Conservation (phyloP, 2,797 vertebrate genomes). For the Phalanger gymnotis region DNA sequence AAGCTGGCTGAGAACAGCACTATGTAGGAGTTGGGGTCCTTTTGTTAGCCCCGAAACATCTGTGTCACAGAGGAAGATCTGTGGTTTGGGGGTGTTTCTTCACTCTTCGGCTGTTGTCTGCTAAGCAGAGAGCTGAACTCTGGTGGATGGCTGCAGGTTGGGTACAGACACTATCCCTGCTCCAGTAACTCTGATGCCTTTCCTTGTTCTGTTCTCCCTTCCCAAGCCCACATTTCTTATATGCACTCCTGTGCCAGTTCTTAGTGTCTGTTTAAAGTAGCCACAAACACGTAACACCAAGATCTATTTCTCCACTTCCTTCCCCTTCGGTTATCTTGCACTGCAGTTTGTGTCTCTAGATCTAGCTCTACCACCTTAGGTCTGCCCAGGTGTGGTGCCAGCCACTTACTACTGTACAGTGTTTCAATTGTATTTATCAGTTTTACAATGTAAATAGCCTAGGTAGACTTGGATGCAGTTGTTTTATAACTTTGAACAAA, state of each 20-base stretch:
- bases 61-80: not conserved
- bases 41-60: not conserved
- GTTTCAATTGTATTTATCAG: not conserved
- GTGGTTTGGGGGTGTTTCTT: not conserved
- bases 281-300: not conserved
- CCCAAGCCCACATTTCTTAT: not conserved
- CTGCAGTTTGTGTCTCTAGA: not conserved
- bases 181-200: not conserved
- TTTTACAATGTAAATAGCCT: conserved; percentile 56
- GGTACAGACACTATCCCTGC: not conserved
- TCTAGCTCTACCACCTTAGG: not conserved
- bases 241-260: not conserved
- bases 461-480: not conserved
- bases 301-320: not conserved
- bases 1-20: conserved; percentile 1
- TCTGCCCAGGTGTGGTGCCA: not conserved
- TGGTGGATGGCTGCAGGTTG: not conserved
- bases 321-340: not conserved
- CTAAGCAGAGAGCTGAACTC: not conserved
- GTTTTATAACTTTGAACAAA: conserved; percentile 71
- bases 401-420: not conserved
- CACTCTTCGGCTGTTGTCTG: not conserved
- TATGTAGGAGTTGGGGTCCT: not conserved
- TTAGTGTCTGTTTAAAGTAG: not conserved
- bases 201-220: not conserved